These are phyloP conservation scores for Poecilia wingei DNA, from an alignment of 2,797 vertebrate genomes.

Conservation along the genomic window DNA sequence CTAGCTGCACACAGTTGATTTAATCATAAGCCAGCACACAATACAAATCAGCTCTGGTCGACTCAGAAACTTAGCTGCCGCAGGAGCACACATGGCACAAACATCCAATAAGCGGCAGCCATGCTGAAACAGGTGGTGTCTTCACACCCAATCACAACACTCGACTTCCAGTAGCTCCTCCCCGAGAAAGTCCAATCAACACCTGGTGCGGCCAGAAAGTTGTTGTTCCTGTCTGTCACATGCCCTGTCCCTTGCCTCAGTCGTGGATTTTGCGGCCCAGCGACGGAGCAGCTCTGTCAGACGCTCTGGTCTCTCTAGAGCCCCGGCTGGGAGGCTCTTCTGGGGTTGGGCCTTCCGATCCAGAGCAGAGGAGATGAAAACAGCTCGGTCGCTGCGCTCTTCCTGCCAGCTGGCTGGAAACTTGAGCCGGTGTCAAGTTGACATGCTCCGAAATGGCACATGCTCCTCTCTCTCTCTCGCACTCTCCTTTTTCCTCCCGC, in stretches of 20 bases:
- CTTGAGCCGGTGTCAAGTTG: slow-evolving; percentile 76
- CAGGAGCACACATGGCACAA: slow-evolving; percentile 59
- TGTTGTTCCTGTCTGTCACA: slow-evolving; percentile 71
- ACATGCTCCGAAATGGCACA: slow-evolving; percentile 73
- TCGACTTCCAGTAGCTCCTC: slow-evolving; percentile 62
- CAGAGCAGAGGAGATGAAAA: slow-evolving; percentile 66
- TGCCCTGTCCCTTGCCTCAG: slow-evolving; percentile 63
- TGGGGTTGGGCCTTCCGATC: slow-evolving; percentile 68
- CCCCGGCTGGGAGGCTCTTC: slow-evolving; percentile 59
- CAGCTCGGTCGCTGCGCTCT: slow-evolving; percentile 67
- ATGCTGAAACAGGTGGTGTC: slow-evolving; percentile 68
- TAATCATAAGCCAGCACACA: slow-evolving; percentile 35
- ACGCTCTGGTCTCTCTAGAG: slow-evolving; percentile 60
- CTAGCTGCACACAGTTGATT: slow-evolving; percentile 37
- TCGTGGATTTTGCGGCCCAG: slow-evolving; percentile 51
- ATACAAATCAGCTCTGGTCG: slow-evolving; percentile 47
- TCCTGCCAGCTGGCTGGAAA: slow-evolving; percentile 78
- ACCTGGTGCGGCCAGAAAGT: slow-evolving; percentile 67
- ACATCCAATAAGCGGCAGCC: slow-evolving; percentile 69
- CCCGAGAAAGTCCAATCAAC: slow-evolving; percentile 70
- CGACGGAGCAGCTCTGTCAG: slow-evolving; percentile 56
- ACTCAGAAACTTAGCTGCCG: slow-evolving; percentile 54
- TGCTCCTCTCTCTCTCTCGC: slow-evolving; percentile 65
- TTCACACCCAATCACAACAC: slow-evolving; percentile 64
- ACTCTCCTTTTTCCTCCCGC: slow-evolving; percentile 36